Percentiles rank a stretch among this genome's conserved stretches.
Conservation (phyloP, 2,888 invertebrate species). For the Selenia dentaria region DNA sequence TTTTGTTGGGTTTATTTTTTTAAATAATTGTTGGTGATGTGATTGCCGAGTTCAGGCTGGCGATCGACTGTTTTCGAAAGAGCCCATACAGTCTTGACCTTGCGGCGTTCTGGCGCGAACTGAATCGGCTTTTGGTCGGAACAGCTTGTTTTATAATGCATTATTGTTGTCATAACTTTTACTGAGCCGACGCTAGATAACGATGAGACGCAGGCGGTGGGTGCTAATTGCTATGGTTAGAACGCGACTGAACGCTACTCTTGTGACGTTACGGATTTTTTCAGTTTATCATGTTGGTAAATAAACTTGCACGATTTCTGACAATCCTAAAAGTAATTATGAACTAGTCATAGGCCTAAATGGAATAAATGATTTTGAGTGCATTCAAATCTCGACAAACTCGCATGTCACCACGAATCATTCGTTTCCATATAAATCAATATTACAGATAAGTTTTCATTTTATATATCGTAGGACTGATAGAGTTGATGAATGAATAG, state of each 20-base stretch:
- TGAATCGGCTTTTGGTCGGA: constrained; percentile 73
- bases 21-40: constrained; percentile 47
- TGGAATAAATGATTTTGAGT: too few relatives aligned
- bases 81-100: constrained; percentile 77
- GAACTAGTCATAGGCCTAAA: background rate
- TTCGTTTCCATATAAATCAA: too few relatives aligned
- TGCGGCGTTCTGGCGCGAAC: constrained; percentile 68
- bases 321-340: background rate
- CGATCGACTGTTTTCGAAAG: constrained; percentile 71
- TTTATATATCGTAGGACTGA: too few relatives aligned
- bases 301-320: background rate
- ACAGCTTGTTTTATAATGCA: constrained; percentile 77
- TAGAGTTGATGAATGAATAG: too few relatives aligned
- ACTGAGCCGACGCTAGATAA: constrained; percentile 43
- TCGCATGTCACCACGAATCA: too few relatives aligned
- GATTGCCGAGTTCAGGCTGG: constrained; percentile 58
- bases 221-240: background rate
- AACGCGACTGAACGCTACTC: background rate
- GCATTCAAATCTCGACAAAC: too few relatives aligned
- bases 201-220: constrained; percentile 18
- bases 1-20: constrained; percentile 35
- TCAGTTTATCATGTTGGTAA: background rate
- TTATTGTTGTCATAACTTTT: constrained; percentile 79
- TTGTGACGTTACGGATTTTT: background rate
- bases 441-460: too few relatives aligned